Percentiles rank a stretch among this genome's conserved stretches.
Evolutionary conservation across 2,797 vertebrate species (phyloP).

Genomic region (Acipenser oxyrinchus): DNA sequence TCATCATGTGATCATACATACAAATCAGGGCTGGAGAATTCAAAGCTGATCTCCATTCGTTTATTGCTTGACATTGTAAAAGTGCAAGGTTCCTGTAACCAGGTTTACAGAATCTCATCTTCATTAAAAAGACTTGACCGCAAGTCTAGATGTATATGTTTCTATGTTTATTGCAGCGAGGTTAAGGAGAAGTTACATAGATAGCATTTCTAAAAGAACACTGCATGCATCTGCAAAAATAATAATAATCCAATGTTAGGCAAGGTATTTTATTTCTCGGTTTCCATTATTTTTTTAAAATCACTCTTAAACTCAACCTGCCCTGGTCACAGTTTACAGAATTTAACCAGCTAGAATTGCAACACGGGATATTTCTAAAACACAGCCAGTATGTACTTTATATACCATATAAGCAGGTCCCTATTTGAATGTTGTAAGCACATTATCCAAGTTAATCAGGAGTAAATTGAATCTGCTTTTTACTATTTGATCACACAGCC

Average conservation of each 20-base stretch:
- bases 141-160: too few species aligned
- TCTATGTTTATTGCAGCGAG: too few species aligned
- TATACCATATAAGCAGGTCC: too few species aligned
- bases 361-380: too few species aligned
- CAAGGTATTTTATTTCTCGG: conserved; percentile 17
- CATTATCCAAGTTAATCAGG: too few species aligned
- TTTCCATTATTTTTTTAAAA: conserved; percentile 38
- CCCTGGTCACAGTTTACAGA: too few species aligned
- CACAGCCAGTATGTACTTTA: too few species aligned
- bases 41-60: background rate
- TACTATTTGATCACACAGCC: too few species aligned
- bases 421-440: too few species aligned
- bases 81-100: background rate
- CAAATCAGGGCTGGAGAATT: background rate
- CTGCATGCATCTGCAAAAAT: conserved; percentile 51
- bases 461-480: too few species aligned
- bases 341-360: too few species aligned
- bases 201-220: conserved; percentile 41
- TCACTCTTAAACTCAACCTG: conserved; percentile 30
- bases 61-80: background rate
- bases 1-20: background rate
- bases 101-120: background rate
- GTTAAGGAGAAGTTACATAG: conserved; percentile 21
- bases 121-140: too few species aligned
- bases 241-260: background rate